Base-by-base conservation (phyloP, 2,888 invertebrate species). In the Pinctada fucata region DNA sequence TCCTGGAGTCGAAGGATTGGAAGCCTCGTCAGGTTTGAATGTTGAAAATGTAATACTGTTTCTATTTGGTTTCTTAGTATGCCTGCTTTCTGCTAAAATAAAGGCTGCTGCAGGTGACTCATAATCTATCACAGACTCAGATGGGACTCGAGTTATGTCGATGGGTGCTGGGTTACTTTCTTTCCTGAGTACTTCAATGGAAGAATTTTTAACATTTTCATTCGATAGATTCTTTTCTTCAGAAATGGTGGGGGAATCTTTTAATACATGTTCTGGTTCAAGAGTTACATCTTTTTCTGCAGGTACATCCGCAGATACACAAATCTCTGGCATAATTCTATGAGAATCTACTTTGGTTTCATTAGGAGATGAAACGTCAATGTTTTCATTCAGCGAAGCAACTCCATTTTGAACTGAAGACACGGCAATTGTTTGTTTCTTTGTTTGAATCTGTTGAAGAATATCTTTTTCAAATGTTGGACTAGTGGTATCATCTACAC, bases 401-500 rank as follows among this genome's bases (percentile, higher is more conserved):
- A 10, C 13, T 6, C 13, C 58, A 58, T 13, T 58, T n/a, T 47
- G 68, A 8, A 68, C 45, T 10, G 65, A 4, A 10, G 65, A 31
- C 65, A 65, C 31, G 31, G 31, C 31, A 58, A 58, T 6, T 13
- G 6, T 58, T 13, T 58, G 58, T 58, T 58, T 58, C 58, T 58
- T 58, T 5, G 16, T 74, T 67, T 84, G 83, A 8, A 85, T 84
- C 45, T 86, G 83, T 66, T 84, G 83, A 2, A 90, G 78, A 65
- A 90, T 84, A 68, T 88, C 89, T 65, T 84, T 84, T 64, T 91
- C 90, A 68, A 86, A 82, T 2, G 90, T 87, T 13, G 91, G 90
- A 79, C 90, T 91, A 3, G 91, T 85, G 1, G 92, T 91, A 83
- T 93, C 92, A 88, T 93, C 93, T 10, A 90, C 87, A 75, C 88